phyloP scores from a whole-genome alignment of 2,797 vertebrate species.

The Takifugu ocellatus region DNA sequence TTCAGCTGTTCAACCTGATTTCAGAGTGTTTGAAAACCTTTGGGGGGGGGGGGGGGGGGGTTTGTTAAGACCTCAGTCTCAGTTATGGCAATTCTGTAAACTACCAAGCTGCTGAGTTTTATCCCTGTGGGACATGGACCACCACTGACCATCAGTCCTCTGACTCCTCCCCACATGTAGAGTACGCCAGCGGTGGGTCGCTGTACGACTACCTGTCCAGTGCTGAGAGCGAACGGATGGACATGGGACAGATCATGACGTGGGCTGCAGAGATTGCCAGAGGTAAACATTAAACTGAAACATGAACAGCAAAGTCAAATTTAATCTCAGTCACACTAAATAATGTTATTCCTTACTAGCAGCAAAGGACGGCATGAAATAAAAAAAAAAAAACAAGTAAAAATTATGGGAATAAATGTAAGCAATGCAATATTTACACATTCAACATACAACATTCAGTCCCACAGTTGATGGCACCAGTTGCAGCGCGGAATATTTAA shows the following conservation, averaged over 20 bases:
- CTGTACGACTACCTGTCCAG: conserved; percentile 96
- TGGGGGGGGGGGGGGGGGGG: too few relatives aligned
- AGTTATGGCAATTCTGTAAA: too few relatives aligned
- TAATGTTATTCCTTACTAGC: not conserved
- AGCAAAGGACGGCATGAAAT: too few relatives aligned
- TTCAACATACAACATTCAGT: too few relatives aligned
- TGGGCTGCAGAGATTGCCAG: conserved; percentile 97
- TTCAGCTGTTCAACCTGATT: not conserved
- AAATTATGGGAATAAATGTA: too few relatives aligned
- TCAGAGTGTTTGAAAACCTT: not conserved
- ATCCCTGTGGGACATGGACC: not conserved
- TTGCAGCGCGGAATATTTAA: not conserved
- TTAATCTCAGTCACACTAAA: not conserved
- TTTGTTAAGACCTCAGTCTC: too few relatives aligned
- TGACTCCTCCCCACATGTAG: conserved; percentile 62
- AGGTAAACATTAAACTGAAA: conserved; percentile 75
- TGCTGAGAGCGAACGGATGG: conserved; percentile 90
- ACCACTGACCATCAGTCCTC: not conserved
- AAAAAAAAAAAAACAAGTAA: too few relatives aligned
- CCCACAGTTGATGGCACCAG: too few relatives aligned
- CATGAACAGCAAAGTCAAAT: not conserved
- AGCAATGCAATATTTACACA: too few relatives aligned
- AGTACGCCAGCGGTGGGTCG: conserved; percentile 91
- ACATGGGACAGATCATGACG: conserved; percentile 96
- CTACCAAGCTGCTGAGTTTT: too few relatives aligned